A percentile compares a stretch with the other conserved stretches of the same genome.
Conservation (phyloP, 2,113 vertebrate genomes). For the Lucifuga dentata region DNA sequence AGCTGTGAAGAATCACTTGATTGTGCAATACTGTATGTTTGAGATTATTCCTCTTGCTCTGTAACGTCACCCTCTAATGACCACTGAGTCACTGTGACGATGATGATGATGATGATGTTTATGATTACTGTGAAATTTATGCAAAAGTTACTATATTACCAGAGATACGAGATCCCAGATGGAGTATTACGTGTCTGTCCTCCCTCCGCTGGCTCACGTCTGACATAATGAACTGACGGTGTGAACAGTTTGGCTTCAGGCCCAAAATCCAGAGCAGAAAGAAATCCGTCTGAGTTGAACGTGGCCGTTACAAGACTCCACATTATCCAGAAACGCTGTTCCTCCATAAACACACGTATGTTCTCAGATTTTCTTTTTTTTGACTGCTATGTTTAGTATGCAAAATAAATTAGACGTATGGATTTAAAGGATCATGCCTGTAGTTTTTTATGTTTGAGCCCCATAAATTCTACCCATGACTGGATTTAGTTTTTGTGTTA, state of each 20-base stretch:
- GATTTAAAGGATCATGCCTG: too few species aligned
- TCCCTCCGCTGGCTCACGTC: conserved; percentile 4
- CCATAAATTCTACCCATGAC: too few species aligned
- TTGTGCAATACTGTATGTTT: conserved; percentile 62
- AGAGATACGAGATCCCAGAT: conserved; percentile 10
- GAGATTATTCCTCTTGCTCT: conserved; percentile 19
- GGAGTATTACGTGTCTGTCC: conserved; percentile 29
- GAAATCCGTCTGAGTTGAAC: conserved; percentile 9
- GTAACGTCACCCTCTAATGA: conserved; percentile 25
- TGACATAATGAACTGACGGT: conserved; percentile 3
- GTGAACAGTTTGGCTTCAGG: conserved; percentile 12
- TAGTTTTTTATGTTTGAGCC: too few species aligned
- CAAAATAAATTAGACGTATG: too few species aligned
- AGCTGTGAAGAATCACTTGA: conserved; percentile 60
- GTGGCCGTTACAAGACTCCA: conserved; percentile 10
- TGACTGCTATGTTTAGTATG: too few species aligned
- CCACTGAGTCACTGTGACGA: conserved; percentile 30
- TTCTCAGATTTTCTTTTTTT: too few species aligned
- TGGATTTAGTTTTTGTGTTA: too few species aligned
- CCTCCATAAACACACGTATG: too few species aligned
- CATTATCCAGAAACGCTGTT: not conserved
- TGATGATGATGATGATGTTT: conserved; percentile 1
- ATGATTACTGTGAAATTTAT: conserved; percentile 41
- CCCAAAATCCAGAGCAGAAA: conserved; percentile 19
- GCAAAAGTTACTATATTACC: conserved; percentile 13